Evolutionary conservation across 2,797 vertebrate genomes (phyloP), one percentile per base, ranked within the genome.

Genomic region (Pterois miles): DNA sequence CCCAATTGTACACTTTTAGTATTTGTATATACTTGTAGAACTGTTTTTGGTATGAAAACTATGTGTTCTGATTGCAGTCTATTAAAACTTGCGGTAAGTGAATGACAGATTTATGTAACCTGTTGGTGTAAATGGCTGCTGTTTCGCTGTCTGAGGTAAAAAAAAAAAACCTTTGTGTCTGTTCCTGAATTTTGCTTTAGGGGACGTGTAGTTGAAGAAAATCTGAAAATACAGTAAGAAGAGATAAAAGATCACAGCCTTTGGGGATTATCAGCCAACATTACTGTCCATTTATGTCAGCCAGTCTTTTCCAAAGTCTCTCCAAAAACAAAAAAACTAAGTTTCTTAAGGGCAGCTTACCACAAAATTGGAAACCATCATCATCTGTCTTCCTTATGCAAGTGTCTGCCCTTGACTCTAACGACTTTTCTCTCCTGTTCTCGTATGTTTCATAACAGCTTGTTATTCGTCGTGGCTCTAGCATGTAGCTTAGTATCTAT

Each of bases 401-500:
- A 57, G 43, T 6, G 7, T 60, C 16, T 64, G 40, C 62, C 8
- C 25, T 50, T 12, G 1, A 57, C 48, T 53, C 25, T 11, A 31
- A 63, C 54, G 36, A 5, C 12, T n/a, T 56, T 60, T 73, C 38
- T 54, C n/a, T 52, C 52, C 54, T 16, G 13, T 20, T 57, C 46
- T 53, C 5, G 3, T 16, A 22, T 43, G 56, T 86, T 88, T 89
- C 66, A 59, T 70, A 82, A 62, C 80, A 67, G 52, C 67, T 69
- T 79, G 63, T 65, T 75, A 36, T 68, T 65, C 59, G 2, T 40
- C 34, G 22, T 20, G 63, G 60, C 84, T 68, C 25, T n/a, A 68
- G 31, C 64, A 8, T 67, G 63, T 74, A 83, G 59, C 71, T 40
- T 1, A 38, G 63, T 60, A 71, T 76, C 81, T 90, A 75, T 89